Conservation (phyloP, 2,888 invertebrate genomes). For the Hirtodrosophila trivittata region DNA sequence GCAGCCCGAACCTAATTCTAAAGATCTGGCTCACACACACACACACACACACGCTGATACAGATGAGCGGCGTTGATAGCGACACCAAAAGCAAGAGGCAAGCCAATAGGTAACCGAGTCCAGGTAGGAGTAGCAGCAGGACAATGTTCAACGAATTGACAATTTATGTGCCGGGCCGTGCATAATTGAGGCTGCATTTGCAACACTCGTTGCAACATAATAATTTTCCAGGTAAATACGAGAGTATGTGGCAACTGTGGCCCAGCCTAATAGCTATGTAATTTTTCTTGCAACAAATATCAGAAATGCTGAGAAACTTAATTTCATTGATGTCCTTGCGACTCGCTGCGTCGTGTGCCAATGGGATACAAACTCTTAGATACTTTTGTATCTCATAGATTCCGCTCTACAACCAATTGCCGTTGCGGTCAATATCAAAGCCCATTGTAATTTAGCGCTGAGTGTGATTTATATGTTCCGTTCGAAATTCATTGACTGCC, state of each 20-base stretch:
- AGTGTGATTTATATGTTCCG: slow-evolving; percentile 62
- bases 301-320: slow-evolving; percentile 25
- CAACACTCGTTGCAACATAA: slow-evolving; percentile 49
- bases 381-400: slow-evolving; percentile 6
- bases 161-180: slow-evolving; percentile 74
- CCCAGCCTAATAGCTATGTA: slow-evolving; percentile 69
- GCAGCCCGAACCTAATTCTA: slow-evolving; percentile 18
- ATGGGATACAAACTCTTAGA: slow-evolving; percentile 1
- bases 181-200: slow-evolving; percentile 69
- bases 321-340: slow-evolving; percentile 73
- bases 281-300: slow-evolving; percentile 66
- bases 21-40: background rate
- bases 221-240: slow-evolving; percentile 63
- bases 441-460: slow-evolving; percentile 25
- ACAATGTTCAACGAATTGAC: slow-evolving; percentile 64
- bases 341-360: slow-evolving; percentile 63
- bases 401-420: slow-evolving; percentile 3
- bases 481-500: slow-evolving; percentile 50
- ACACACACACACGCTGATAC: slow-evolving; percentile 8
- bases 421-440: slow-evolving; percentile 68
- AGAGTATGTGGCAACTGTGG: slow-evolving; percentile 28
- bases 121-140: slow-evolving; percentile 31
- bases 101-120: background rate
- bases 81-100: slow-evolving; percentile 5
- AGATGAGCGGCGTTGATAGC: slow-evolving; percentile 34